Conservation (phyloP, 1,140 invertebrate species). For the Drosophila pruinosa region DNA sequence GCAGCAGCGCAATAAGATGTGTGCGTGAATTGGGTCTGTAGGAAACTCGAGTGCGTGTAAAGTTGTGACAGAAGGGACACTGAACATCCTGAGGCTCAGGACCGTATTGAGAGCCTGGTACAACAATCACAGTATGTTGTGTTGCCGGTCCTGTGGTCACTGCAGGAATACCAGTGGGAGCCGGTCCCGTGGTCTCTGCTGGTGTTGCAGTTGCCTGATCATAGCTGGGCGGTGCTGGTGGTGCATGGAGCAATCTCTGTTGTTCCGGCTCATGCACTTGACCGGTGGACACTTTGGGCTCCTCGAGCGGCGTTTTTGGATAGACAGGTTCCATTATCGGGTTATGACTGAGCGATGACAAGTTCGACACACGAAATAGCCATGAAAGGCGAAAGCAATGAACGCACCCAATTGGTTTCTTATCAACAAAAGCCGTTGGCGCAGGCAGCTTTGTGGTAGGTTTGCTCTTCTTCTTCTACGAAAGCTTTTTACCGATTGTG, state of each 20-base stretch:
- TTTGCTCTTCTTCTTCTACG: slow-evolving; percentile 1
- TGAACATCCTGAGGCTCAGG: slow-evolving; percentile 82
- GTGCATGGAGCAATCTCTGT: slow-evolving; percentile 42
- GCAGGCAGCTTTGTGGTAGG: slow-evolving; percentile 13
- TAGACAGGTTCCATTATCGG: slow-evolving; percentile 55
- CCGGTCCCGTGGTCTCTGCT: slow-evolving; percentile 41
- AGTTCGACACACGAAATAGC: slow-evolving; percentile 9
- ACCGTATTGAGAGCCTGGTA: slow-evolving; percentile 77
- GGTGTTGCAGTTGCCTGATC: slow-evolving; percentile 62
- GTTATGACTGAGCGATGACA: slow-evolving; percentile 25
- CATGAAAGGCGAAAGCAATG: slow-evolving; percentile 7
- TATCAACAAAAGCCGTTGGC: slow-evolving; percentile 57
- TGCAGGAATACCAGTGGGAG: background rate
- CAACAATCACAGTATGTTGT: slow-evolving; percentile 65
- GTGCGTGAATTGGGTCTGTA: slow-evolving; percentile 85
- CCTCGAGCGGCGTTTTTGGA: slow-evolving; percentile 56
- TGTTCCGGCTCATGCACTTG: slow-evolving; percentile 20
- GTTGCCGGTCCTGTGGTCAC: slow-evolving; percentile 1
- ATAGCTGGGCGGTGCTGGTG: slow-evolving; percentile 63
- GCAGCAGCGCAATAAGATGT: slow-evolving; percentile 85
- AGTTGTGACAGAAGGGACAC: slow-evolving; percentile 85
- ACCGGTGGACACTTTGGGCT: slow-evolving; percentile 9
- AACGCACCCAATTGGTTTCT: slow-evolving; percentile 37
- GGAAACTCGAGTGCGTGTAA: slow-evolving; percentile 84
- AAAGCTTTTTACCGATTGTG: slow-evolving; percentile 53